Base-by-base conservation (phyloP, 2,888 invertebrate species). In the Macrosiphum euphorbiae region DNA sequence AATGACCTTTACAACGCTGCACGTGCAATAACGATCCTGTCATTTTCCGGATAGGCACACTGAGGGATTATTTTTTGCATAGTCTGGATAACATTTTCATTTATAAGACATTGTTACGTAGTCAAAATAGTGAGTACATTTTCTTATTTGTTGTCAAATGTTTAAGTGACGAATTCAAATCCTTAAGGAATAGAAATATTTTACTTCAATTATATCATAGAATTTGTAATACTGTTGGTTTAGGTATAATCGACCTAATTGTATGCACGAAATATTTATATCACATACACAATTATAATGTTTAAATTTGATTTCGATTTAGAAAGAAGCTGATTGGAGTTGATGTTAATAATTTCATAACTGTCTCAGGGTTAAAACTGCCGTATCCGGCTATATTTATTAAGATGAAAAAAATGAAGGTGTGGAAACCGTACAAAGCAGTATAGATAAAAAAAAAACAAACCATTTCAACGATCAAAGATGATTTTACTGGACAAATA, bases 1-100 rank as follows among this genome's bases (percentile, higher is more conserved):
- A 78, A 52, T 26, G 78, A 90, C n/a, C 50, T 90, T 78, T 90
- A 26, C 67, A 24, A 24, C n/a, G 58, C n/a, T n/a, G n/a, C 58
- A 90, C 52, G 78, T 90, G 50, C 35, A 78, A 44, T 50, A 58
- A 44, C 58, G 44, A 52, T 58, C 58, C 8, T 44, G 87, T 41
- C 41, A 35, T 87, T 87, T 52, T 85, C 44, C 44, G 28, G 44
- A 85, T 85, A 44, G 4, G 55, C 10, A 26, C 28, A 13, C 85
- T 13, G 1, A 85, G 85, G 28, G 44, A 85, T 85, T 85, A 44
- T 78, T 78, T 78, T 78, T 78, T 35, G 35, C 35, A 35, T 35
- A 78, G 78, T 35, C 78, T 78, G 78, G 20, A 24, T 78, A 78
- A 24, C 35, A 1, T 78, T 78, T 78, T 35, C 20, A 5, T 78